Evolutionary conservation across 2,888 invertebrate species (phyloP), one percentile per base, ranked within the genome.

Genomic region (Tricholauxania praeusta): DNA sequence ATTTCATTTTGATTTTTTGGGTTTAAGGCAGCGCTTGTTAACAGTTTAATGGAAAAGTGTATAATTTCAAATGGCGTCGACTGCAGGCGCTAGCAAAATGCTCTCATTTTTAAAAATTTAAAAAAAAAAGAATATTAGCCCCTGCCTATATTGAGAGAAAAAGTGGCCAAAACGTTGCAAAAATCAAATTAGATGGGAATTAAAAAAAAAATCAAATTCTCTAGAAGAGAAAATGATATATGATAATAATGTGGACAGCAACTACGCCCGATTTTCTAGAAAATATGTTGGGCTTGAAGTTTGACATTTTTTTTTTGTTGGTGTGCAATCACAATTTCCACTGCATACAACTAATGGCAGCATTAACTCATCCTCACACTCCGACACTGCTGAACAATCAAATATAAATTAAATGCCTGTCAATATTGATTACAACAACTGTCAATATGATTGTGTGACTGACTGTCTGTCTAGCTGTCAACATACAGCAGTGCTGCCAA

Each of bases 11-110:
- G 39, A 10, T 10, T 39, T 12, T 1, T 57, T 28, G 3, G 81
- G 82, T 81, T 82, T 83, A 2, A 22, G 83, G 82, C 82, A 83
- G 83, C 84, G 83, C 83, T 82, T 83, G 84, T 83, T 84, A 82
- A 82, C 84, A 84, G 83, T 84, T 83, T 83, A 84, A 84, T 83
- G 82, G 84, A 82, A 82, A 62, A 67, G 15, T 19, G 17, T 53
- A 15, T 66, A 57, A 68, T 19, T 47, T 47, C 17, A 47, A 19
- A n/a, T 63, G 32, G 1, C 59, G 1, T 17, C 63, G 17, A n/a
- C 7, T 32, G 17, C 12, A 39, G 62, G n/a, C 62, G 17, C 66
- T 47, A 48, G 22, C 32, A 51, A 49, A 69, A 65, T 62, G 57
- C 66, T 68, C 71, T 49, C 72, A 39, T 10, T 39, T 39, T 10